phyloP scores from a whole-genome alignment of 1,140 invertebrate species.

The Drosophila busckii region DNA sequence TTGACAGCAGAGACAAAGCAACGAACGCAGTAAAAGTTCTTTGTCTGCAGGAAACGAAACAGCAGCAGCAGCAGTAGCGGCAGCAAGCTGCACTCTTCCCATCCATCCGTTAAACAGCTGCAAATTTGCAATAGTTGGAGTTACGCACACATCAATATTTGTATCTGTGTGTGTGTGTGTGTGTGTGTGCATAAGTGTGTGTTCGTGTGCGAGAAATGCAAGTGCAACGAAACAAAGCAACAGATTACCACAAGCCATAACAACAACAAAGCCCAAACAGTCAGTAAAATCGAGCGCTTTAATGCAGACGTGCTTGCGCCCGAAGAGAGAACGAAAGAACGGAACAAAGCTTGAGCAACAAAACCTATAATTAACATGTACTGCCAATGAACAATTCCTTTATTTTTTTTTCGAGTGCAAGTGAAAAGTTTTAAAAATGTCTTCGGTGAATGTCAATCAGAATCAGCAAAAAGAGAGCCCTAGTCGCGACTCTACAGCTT shows the following conservation, averaged over 20 bases:
- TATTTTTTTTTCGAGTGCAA: constrained; percentile 5
- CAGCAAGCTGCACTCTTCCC: too few species aligned
- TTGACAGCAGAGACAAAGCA: constrained; percentile 5
- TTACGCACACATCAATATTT: constrained; percentile 18
- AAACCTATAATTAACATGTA: constrained; percentile 2
- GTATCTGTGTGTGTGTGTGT: constrained; percentile 4
- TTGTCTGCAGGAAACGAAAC: constrained; percentile 24
- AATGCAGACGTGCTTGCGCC: constrained; percentile 47
- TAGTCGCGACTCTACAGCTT: constrained; percentile 72
- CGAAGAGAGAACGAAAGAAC: constrained; percentile 16
- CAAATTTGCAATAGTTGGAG: constrained; percentile 37
- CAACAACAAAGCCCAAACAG: constrained; percentile 43
- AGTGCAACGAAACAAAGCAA: constrained; percentile 52
- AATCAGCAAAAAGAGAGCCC: constrained; percentile 78
- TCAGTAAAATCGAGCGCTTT: constrained; percentile 51
- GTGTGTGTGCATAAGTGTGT: not conserved
- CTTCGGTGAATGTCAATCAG: constrained; percentile 53
- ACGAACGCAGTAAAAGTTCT: constrained; percentile 39
- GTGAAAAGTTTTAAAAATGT: constrained; percentile 32
- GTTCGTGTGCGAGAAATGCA: constrained; percentile 20
- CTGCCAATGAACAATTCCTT: constrained; percentile 7
- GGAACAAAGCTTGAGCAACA: constrained; percentile 5
- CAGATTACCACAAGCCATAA: constrained; percentile 44
- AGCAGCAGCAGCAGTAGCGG: constrained; percentile 3
- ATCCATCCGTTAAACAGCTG: too few species aligned